Conservation (phyloP, 2,113 vertebrate genomes). For the Dipodomys spectabilis region DNA sequence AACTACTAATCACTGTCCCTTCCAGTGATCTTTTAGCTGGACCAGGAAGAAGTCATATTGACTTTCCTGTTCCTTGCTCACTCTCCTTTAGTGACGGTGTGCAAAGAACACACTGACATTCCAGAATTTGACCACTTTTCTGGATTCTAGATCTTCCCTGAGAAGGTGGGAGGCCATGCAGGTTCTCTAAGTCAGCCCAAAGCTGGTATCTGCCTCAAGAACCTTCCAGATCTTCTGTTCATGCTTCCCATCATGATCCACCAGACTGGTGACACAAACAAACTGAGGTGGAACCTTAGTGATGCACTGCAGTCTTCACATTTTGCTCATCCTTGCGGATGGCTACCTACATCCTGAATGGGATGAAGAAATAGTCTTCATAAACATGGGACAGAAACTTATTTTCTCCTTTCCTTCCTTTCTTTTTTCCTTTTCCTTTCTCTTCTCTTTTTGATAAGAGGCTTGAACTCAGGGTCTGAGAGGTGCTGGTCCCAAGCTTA, state of each 20-base stretch:
- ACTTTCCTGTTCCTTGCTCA: neutral
- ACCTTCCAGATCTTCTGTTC: slow-evolving; percentile 59
- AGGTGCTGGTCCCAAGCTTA: no score
- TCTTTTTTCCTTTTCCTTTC: no score
- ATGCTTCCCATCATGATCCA: slow-evolving; percentile 60
- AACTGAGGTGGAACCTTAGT: slow-evolving; percentile 69
- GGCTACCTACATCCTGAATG: slow-evolving; percentile 69
- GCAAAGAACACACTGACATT: neutral
- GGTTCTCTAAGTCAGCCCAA: slow-evolving; percentile 30
- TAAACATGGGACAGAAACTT: slow-evolving; percentile 40
- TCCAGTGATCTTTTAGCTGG: neutral
- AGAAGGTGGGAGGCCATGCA: neutral
- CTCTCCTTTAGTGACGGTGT: neutral
- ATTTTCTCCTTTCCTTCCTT: no score
- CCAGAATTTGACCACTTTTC: neutral
- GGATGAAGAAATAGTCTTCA: slow-evolving; percentile 61
- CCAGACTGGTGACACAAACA: slow-evolving; percentile 64
- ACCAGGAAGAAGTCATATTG: neutral
- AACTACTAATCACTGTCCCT: neutral
- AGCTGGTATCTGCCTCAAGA: slow-evolving; percentile 63
- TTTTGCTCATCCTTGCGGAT: neutral
- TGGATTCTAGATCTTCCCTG: neutral
- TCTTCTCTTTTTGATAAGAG: no score
- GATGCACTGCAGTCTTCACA: slow-evolving; percentile 17
- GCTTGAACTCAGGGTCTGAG: no score